A percentile compares a stretch with the other conserved stretches of the same genome.
These are phyloP conservation scores for Pteropus alecto DNA, from an alignment of 2,113 vertebrate species.

Conservation along the genomic window DNA sequence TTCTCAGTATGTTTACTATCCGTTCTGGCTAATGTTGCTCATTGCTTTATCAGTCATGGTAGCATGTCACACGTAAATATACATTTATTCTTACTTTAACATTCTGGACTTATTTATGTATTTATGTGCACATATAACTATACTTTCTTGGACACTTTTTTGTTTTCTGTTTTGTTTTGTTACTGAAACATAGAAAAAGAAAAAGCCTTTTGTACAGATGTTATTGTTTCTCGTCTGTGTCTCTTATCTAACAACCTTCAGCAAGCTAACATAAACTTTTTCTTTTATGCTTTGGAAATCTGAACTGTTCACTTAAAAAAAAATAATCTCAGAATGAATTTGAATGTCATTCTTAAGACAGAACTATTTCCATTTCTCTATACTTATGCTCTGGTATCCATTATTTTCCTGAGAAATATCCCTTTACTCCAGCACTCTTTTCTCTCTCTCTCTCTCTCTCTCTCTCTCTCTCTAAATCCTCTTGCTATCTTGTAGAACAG, in stretches of 20 bases:
- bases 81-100: neutral
- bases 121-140: neutral
- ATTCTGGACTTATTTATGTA: neutral
- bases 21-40: neutral
- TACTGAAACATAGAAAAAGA: neutral
- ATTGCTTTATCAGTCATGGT: neutral
- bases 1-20: neutral
- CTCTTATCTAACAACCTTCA: neutral
- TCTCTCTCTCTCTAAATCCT: neutral
- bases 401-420: neutral
- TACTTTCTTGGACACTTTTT: neutral
- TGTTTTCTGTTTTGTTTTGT: neutral
- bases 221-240: neutral
- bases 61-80: neutral
- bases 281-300: neutral
- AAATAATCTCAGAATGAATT: neutral
- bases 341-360: neutral
- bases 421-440: neutral
- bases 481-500: constrained; percentile 24
- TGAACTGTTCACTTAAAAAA: neutral
- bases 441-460: too few species aligned
- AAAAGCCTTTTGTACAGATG: neutral
- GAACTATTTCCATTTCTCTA: neutral
- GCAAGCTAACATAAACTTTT: neutral
- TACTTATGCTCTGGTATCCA: neutral